Percentiles rank a stretch among this genome's conserved stretches.
These are phyloP conservation scores for Neotoxoptera formosana DNA, from an alignment of 1,140 invertebrate genomes.

Conservation along the genomic window DNA sequence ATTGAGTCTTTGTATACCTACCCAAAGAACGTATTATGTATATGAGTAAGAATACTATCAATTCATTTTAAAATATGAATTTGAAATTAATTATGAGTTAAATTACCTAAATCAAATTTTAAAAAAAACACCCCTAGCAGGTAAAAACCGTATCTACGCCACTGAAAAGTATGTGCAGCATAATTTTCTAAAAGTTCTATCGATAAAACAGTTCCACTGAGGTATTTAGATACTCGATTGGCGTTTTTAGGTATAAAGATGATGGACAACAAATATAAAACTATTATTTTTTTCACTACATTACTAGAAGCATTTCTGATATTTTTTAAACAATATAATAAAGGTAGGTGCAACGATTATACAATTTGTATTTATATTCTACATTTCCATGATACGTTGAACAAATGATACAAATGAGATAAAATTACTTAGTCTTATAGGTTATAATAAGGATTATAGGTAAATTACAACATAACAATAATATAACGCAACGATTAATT, in stretches of 20 bases:
- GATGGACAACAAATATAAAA: background rate
- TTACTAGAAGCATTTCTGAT: background rate
- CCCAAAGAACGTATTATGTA: background rate
- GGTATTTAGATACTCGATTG: background rate
- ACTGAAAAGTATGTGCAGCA: background rate
- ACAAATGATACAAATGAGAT: too few species aligned
- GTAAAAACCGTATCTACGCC: background rate
- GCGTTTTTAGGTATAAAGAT: background rate
- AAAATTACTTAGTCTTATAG: too few species aligned
- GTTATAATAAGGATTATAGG: too few species aligned
- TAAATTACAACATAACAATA: background rate
- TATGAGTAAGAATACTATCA: background rate
- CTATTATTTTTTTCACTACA: background rate
- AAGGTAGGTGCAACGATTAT: background rate
- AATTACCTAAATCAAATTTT: background rate
- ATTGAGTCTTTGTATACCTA: background rate
- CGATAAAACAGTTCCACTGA: background rate
- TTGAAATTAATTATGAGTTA: background rate
- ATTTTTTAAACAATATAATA: background rate
- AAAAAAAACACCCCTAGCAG: background rate
- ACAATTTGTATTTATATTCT: background rate
- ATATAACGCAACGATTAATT: background rate
- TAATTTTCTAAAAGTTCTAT: background rate
- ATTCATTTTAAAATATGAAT: background rate
- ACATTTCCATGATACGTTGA: background rate